Base-by-base conservation (phyloP, 2,888 invertebrate species). In the Antheraea yamamai region DNA sequence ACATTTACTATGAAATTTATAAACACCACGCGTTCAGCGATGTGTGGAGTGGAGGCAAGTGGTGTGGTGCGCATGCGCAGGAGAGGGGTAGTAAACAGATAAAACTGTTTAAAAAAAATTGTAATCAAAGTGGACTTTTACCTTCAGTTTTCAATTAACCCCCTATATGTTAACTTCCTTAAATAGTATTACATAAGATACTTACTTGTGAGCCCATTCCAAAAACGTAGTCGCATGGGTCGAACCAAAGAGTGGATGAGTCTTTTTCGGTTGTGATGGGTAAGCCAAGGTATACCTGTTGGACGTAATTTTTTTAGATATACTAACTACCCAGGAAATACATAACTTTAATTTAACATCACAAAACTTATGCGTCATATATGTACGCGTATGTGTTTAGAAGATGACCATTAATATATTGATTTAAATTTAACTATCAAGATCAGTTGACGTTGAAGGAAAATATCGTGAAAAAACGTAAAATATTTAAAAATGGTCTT, bases 161-260 rank as follows among this genome's bases (percentile, higher is more conserved):
- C 8, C 4, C 26, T 4, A 66, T 23, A 1, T 66, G 30, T 66
- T 16, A 66, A 30, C 64, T 30, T 30, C 7, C 26, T 30, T 30
- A 66, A 16, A 66, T 66, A 66, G 26, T 26, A 26, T 64, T 12
- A 64, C 23, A 64, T 8, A 30, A 3, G 6, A 26, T 26, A 66
- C 26, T 30, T 92, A 96, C 96, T 96, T 96, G 81, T 96, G 96
- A 6, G 97, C 96, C 98, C 98, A 98, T 79, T 96, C 95, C 81
- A 97, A 95, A 83, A 97, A 97, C 0, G 96, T 96, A 2, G 96
- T 95, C 7, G 96, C 97, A 73, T 95, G 95, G 72, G 95, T 95
- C 0, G 97, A 96, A 26, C 97, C 97, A 84, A 96, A 97, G 61
- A 97, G 89, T 0, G 97, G 96, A 83, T 96, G 96, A 1, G 94